Conservation (phyloP, 2,888 invertebrate species). For the Brachyptera putata region DNA sequence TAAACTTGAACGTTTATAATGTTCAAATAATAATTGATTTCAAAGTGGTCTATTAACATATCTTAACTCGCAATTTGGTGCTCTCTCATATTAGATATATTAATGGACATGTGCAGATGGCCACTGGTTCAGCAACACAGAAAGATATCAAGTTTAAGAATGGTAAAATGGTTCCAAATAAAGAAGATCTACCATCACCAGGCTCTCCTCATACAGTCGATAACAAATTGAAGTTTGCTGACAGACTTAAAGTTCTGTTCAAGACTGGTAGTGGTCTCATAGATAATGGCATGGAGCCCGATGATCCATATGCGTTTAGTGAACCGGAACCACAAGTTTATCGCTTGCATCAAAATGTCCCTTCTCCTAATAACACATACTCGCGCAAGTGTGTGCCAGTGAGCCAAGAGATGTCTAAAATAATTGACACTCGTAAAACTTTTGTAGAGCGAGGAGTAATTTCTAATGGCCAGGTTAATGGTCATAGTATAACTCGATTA, state of each 20-base stretch:
- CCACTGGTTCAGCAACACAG: slow-evolving; percentile 28
- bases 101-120: slow-evolving; percentile 30
- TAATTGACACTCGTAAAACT: background rate
- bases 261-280: slow-evolving; percentile 38
- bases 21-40: too few species aligned
- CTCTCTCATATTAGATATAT: slow-evolving; percentile 24
- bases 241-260: slow-evolving; percentile 46
- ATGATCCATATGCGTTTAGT: slow-evolving; percentile 50
- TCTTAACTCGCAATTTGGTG: too few species aligned
- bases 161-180: slow-evolving; percentile 29
- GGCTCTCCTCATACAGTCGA: slow-evolving; percentile 22
- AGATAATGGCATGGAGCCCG: slow-evolving; percentile 36
- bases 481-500: slow-evolving; percentile 15
- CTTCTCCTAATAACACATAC: slow-evolving; percentile 25
- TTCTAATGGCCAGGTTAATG: slow-evolving; percentile 7
- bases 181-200: slow-evolving; percentile 25
- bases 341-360: slow-evolving; percentile 26
- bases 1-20: too few species aligned
- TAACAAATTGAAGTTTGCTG: slow-evolving; percentile 46
- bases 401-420: slow-evolving; percentile 4
- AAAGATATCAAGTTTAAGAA: slow-evolving; percentile 29
- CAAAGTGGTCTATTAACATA: too few species aligned
- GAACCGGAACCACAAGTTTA: slow-evolving; percentile 42
- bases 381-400: slow-evolving; percentile 24
- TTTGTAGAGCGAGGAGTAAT: slow-evolving; percentile 4